Base-by-base conservation (phyloP, 2,888 invertebrate genomes). In the Dermolepida albohirtum region DNA sequence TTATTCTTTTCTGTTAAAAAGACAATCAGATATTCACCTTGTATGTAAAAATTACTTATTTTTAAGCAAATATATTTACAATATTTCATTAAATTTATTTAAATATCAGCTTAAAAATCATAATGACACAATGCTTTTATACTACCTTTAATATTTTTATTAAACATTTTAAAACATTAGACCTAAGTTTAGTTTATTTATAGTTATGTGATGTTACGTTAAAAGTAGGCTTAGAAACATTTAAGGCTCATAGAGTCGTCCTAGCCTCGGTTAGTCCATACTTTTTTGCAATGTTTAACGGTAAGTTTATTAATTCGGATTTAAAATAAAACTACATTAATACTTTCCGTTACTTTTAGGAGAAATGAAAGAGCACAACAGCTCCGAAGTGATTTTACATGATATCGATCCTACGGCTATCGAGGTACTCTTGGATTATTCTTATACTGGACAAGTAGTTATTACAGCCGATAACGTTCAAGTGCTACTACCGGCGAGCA, bases 221-320 rank as follows among this genome's bases (percentile, higher is more conserved):
- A 81, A 86, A 88, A 77, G 89, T 90, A 74, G 90, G 89, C 67
- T 86, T 87, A 73, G 89, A 89, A 75, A 86, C 86, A 71, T 88
- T 91, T 79, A 86, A 87, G 76, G 91, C 91, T 63, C 92, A 92
- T 82, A 89, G 89, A 81, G 88, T 92, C 74, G 89, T 92, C 64
- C 84, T 92, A 79, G 91, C 92, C 44, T 89, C 92, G 52, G 88
- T 90, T 77, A 90, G 90, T 80, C 89, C 92, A 17, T 92, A 92
- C 82, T 92, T 92, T 84, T 89, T 90, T 83, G 92, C 92, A 71
- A 90, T 90, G 90, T 90, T 90, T 76, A 89, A 89, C 72, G 87
- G 89, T 87, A 81, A 84, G 85, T 62, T 8, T 0, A 14, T 52
- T 41, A 47, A 14, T 29, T 34, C 22, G 17, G 11, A 8, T 27